Base-by-base conservation (phyloP, 2,888 invertebrate genomes). In the Pseudolycoriella hygida region DNA sequence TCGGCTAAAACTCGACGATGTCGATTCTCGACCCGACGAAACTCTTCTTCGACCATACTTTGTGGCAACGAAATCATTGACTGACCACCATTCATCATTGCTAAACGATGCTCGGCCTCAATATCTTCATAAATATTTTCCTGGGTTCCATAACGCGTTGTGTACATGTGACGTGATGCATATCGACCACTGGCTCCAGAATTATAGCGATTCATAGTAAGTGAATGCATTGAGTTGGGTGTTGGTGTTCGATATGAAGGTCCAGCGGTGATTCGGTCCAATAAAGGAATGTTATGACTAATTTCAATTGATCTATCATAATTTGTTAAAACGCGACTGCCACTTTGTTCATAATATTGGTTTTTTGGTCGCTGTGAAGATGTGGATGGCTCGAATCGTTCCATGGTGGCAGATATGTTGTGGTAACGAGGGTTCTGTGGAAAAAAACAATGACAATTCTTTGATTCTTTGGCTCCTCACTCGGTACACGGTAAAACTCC, bases 1-100 rank as follows among this genome's bases (percentile, higher is more conserved):
- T 89, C 86, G 40, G 85, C 87, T 50, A 89, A 71, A 53, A 87
- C 83, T 58, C 83, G 72, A 55, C 79, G 77, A 65, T 89, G 88
- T 46, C 82, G 74, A 50, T 78, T 80, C 62, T 87, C 86, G 43
- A 89, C 87, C 51, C 82, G 72, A 44, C 84, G 75, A 45, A 86
- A 80, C 65, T 88, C 87, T 61, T 86, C 86, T 57, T 83, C 85
- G 32, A 87, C 78, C 47, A 84, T 72, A 55, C 76, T 77, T 58
- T 79, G 75, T 57, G 76, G 76, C 47, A 80, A 65, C 6, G 79
- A 78, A 47, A 77, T 74, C 41, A 78, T 70, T 12, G 78, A 77
- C 51, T 75, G 74, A 11, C 43, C 43, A 11, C 62, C 60, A 12
- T 57, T 56, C 40, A 57, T 54, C 14, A 47, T 19, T 32, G 44